Base-by-base conservation (phyloP, 2,113 vertebrate species). In the Myocastor coypus region DNA sequence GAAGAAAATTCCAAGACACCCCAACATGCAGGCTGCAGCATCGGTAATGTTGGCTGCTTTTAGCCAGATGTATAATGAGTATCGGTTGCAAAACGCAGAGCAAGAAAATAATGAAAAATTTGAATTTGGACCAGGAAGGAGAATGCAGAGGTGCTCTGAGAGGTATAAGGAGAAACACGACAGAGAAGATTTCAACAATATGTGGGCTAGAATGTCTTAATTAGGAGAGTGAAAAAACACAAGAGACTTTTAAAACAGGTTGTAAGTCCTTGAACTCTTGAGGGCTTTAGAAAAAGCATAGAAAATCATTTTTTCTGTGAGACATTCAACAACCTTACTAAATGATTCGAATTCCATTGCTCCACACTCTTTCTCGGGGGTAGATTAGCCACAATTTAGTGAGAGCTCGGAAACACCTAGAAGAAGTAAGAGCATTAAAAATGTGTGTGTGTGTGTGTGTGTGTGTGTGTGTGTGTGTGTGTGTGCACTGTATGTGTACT, bases 141-240 rank as follows among this genome's bases (percentile, higher is more conserved):
- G 91, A 93, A 63, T 28, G 1, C n/a, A 37, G 57, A 37, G 57
- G 8, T 69, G 20, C 3, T 75, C 19, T 69, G 64, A 40, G 57
- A 93, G 20, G 81, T 78, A 1, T 40, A 77, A 59, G 50, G 30
- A 32, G 17, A 90, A 93, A 82, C 64, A 52, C 30, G 87, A 52
- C 64, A 82, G 64, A 46, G 50, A 96, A 87, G 7, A 59, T 87
- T 92, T 93, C 92, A 90, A 26, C 0, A 40, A 24, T 69, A 89
- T 20, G 73, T 89, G 73, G n/a, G 37, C 6, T 81, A 28, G 32
- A 93, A 80, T 26, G 93, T 83, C 68, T 94, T 81, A 90, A 94
- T 93, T 93, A 83, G 90, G 24, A 84, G 69, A 89, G 6, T 82
- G 42, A 84, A 77, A 92, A 96, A 94, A 93, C n/a, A 42, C 82